Evolutionary conservation across 2,113 vertebrate species (phyloP), one percentile per base, ranked within the genome.

Genomic region (Chrysochloris asiatica): DNA sequence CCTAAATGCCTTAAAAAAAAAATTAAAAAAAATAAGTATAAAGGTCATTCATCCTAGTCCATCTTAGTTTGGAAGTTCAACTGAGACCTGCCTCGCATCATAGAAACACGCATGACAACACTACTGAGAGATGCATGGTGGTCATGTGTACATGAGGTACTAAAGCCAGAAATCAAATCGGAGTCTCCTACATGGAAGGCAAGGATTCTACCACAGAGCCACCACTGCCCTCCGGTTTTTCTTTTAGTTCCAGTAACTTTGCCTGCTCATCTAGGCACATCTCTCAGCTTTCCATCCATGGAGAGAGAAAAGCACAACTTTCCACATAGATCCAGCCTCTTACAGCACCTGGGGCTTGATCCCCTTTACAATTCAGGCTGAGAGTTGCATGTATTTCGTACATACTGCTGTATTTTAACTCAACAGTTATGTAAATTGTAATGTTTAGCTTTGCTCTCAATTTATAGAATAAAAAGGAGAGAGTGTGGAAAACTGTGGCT

Each of bases 331-430:
- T 9, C 21, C 4, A 2, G 7, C 17, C 6, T 41, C 43, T 65
- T 28, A n/a, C 28, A 13, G 9, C 6, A 1, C n/a, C n/a, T 3
- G 1, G 2, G 21, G 10, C 12, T 0, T 28, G 0, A 3, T 50
- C 43, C 19, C 6, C 17, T 28, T 28, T 6, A 19, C 26, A 17
- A 11, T 52, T 43, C 36, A 30, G 13, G 13, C 54, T 1, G 12
- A 69, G 54, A 30, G 9, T 33, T 28, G 1, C 47, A 33, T 26
- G 1, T 4, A 36, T 50, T 12, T 65, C 50, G 2, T 0, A 6
- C 16, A 26, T 59, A 36, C 0, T 52, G 7, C 10, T 8, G 45
- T 48, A 26, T 54, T 80, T 41, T 50, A n/a, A 19, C 28, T 21
- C n/a, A 0, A 59, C 1, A n/a, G 36, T 1, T 75, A 2, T 48